Evolutionary conservation across 2,888 invertebrate species (phyloP).

Genomic region (Creontiades dilutus): DNA sequence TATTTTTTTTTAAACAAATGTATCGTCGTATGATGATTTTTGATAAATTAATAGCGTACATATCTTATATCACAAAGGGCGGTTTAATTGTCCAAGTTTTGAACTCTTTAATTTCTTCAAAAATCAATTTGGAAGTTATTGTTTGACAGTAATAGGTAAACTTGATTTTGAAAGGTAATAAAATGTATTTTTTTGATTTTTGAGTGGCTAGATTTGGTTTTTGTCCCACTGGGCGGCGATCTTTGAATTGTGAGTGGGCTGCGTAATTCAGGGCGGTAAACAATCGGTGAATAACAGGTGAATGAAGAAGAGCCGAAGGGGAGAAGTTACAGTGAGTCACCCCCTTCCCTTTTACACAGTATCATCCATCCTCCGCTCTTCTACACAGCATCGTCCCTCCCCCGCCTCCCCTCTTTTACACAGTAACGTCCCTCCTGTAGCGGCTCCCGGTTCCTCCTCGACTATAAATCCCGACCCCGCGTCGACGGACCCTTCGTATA

Average conservation of each 20-base stretch:
- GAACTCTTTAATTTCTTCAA: no score
- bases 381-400: not conserved
- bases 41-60: no score
- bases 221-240: no score
- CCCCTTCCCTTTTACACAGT: not conserved
- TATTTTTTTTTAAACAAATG: no score
- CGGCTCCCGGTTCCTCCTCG: constrained; percentile 1
- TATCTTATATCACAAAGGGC: no score
- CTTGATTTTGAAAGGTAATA: no score
- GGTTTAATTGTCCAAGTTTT: no score
- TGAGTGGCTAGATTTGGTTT: no score
- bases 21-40: no score
- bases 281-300: constrained; percentile 23
- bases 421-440: not conserved
- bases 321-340: constrained; percentile 52
- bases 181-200: no score
- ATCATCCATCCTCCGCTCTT: constrained; percentile 9
- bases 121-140: no score
- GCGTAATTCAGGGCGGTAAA: constrained; percentile 29
- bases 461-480: constrained; percentile 66
- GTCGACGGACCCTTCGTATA: constrained; percentile 54
- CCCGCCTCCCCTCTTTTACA: not conserved
- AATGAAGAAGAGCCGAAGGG: constrained; percentile 44
- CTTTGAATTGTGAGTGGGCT: not conserved
- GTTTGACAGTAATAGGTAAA: no score